A percentile compares a stretch with the other conserved stretches of the same genome.
phyloP scores from a whole-genome alignment of 2,888 invertebrate genomes.

The Allolobophora icterica region DNA sequence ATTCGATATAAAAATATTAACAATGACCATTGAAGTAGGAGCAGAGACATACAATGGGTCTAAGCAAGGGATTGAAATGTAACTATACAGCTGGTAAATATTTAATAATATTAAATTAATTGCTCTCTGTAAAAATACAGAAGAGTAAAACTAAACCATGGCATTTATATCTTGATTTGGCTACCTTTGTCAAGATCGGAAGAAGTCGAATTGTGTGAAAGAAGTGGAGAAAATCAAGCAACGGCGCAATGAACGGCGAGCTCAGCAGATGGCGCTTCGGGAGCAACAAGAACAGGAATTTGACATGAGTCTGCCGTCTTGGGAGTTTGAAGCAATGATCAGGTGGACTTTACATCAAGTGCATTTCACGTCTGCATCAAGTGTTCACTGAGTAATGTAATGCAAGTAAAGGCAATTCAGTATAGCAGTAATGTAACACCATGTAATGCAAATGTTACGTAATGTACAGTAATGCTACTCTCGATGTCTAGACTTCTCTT shows the following conservation, averaged over 20 bases:
- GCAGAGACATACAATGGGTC: neutral
- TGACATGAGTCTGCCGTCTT: constrained; percentile 76
- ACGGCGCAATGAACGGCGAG: constrained; percentile 88
- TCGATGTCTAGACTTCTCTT: neutral
- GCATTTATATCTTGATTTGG: neutral
- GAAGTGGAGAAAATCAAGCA: constrained; percentile 94
- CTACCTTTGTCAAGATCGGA: constrained; percentile 40
- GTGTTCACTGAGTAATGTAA: neutral
- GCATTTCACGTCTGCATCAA: neutral
- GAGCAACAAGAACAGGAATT: constrained; percentile 87
- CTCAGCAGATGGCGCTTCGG: constrained; percentile 58
- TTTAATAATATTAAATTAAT: neutral
- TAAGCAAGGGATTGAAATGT: neutral
- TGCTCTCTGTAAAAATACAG: neutral
- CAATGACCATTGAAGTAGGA: neutral
- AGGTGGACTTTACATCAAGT: constrained; percentile 69
- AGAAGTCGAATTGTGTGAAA: constrained; percentile 66
- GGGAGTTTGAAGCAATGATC: constrained; percentile 97
- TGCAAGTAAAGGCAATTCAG: neutral
- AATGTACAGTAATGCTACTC: too few species aligned
- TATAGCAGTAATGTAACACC: too few species aligned
- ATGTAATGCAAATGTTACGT: too few species aligned
- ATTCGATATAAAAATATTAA: neutral
- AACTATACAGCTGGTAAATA: neutral
- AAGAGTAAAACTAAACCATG: neutral